A percentile compares a stretch with the other conserved stretches of the same genome.
These are phyloP conservation scores for Drosophila rufa DNA, from an alignment of 1,140 invertebrate genomes.

Conservation along the genomic window DNA sequence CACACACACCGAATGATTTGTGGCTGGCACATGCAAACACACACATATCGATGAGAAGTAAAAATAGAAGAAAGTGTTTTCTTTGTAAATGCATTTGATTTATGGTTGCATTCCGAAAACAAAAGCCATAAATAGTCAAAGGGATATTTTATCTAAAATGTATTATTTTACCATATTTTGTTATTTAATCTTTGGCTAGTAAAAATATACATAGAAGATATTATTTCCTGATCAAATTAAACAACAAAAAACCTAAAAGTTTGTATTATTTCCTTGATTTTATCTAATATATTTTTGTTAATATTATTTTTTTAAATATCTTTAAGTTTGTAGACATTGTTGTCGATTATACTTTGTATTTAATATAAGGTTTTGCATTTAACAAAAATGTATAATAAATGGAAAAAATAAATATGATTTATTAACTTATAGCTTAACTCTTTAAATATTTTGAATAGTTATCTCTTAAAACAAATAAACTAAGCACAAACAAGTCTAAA, in stretches of 20 bases:
- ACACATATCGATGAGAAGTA: not conserved
- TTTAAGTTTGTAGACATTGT: too few relatives aligned
- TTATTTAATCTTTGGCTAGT: too few relatives aligned
- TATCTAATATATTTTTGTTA: too few relatives aligned
- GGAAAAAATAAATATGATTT: too few relatives aligned
- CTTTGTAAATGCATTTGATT: conserved; percentile 34
- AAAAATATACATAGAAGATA: not conserved
- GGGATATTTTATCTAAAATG: not conserved
- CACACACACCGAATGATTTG: conserved; percentile 6
- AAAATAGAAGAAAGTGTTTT: conserved; percentile 40
- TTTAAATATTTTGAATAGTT: not conserved
- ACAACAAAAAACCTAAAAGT: not conserved
- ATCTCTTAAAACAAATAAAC: not conserved
- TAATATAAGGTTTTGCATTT: not conserved
- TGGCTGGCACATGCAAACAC: conserved; percentile 20
- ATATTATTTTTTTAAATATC: too few relatives aligned
- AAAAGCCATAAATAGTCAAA: conserved; percentile 1
- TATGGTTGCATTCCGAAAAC: conserved; percentile 19
- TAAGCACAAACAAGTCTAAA: not conserved
- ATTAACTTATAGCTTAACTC: not conserved
- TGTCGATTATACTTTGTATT: not conserved
- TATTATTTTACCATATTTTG: not conserved
- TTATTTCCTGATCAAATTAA: too few relatives aligned
- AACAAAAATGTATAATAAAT: not conserved
- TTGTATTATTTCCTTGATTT: not conserved